A percentile compares a stretch with the other conserved stretches of the same genome.
Conservation (phyloP, 2,797 vertebrate species). For the Onychomys torridus region DNA sequence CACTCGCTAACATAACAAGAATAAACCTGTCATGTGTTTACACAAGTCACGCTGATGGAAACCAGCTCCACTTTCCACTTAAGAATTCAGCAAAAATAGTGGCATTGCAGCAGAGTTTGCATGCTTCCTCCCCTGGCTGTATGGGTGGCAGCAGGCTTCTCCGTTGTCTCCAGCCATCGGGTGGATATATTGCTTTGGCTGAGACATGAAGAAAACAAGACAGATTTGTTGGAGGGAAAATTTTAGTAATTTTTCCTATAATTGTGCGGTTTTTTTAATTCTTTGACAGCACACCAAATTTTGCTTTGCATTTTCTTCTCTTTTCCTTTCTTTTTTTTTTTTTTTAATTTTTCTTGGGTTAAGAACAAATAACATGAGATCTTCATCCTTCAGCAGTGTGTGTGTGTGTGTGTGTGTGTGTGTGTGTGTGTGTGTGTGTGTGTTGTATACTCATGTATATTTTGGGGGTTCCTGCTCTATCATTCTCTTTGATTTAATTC, state of each 20-base stretch:
- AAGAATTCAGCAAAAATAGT: neutral
- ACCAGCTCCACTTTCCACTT: neutral
- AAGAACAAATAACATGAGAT: neutral
- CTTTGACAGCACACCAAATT: neutral
- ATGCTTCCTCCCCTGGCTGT: neutral
- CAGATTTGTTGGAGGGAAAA: neutral
- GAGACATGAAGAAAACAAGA: neutral
- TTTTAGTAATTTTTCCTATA: fast-evolving
- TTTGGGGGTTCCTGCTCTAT: neutral
- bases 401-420: no score
- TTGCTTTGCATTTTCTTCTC: neutral
- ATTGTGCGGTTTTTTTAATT: neutral
- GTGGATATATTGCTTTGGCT: neutral
- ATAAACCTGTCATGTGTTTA: neutral
- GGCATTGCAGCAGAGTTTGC: neutral
- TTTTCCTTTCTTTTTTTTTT: neutral
- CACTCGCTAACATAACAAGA: neutral
- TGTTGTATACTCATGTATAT: neutral
- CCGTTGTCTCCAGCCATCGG: fast-evolving
- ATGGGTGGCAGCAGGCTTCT: neutral
- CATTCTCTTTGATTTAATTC: neutral
- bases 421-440: no score
- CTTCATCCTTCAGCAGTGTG: neutral
- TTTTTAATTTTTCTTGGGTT: neutral
- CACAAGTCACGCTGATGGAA: neutral